These are phyloP conservation scores for Seriola quinqueradiata DNA, from an alignment of 2,113 vertebrate species.

Conservation along the genomic window DNA sequence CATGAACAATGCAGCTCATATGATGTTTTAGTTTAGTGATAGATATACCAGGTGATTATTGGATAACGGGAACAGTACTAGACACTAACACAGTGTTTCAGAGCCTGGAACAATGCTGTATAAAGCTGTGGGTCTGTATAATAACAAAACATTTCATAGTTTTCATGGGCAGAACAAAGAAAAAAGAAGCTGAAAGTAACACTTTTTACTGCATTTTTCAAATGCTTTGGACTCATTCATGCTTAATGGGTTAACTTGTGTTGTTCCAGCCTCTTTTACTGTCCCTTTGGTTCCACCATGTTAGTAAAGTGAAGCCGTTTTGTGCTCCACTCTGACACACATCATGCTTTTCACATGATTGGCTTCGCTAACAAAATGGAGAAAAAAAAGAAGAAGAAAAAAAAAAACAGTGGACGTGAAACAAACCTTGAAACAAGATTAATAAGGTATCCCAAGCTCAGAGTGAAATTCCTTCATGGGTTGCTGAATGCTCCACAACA, in stretches of 20 bases:
- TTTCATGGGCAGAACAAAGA: not conserved
- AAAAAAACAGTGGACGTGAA: conserved; percentile 19
- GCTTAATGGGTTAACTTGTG: conserved; percentile 57
- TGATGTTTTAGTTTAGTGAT: not conserved
- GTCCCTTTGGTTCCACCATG: conserved; percentile 57
- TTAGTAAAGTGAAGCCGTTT: conserved; percentile 32
- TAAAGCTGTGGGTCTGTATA: not conserved
- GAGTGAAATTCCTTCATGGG: not conserved
- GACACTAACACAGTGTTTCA: not conserved
- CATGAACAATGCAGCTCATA: not conserved
- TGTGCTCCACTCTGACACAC: conserved; percentile 53
- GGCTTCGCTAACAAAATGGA: conserved; percentile 45
- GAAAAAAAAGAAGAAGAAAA: not conserved
- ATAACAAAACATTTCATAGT: not conserved
- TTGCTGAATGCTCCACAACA: not conserved
- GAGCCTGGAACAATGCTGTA: not conserved
- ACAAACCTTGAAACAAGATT: conserved; percentile 62
- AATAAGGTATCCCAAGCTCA: conserved; percentile 17
- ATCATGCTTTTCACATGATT: conserved; percentile 57
- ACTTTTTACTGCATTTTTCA: not conserved
- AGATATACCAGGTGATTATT: not conserved
- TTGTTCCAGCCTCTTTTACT: conserved; percentile 58
- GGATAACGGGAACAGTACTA: not conserved
- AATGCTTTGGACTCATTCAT: conserved; percentile 24
- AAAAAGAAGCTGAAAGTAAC: conserved; percentile 11